phyloP scores from a whole-genome alignment of 1,140 invertebrate species.

The Laodelphax striatellus region DNA sequence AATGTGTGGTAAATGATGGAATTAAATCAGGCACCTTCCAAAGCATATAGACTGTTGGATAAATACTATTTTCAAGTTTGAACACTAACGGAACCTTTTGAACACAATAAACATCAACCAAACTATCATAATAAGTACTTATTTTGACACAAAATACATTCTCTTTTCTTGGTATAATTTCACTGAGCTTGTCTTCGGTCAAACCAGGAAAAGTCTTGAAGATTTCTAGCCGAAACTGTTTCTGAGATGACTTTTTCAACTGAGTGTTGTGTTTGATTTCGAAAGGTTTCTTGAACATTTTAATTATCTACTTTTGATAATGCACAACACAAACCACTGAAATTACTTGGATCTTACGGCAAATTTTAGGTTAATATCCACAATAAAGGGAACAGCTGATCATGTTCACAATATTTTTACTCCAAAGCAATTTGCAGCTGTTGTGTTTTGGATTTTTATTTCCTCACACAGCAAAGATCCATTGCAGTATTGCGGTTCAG shows the following conservation, averaged over 20 bases:
- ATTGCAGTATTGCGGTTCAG: no score
- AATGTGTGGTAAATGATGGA: constrained; percentile 57
- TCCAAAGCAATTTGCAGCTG: no score
- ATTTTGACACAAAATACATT: constrained; percentile 60
- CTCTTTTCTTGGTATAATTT: constrained; percentile 61
- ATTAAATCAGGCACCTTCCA: constrained; percentile 68
- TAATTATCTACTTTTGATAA: no score
- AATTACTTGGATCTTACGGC: no score
- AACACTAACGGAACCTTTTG: constrained; percentile 68
- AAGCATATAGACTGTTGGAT: constrained; percentile 72
- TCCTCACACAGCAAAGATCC: no score
- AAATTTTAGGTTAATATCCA: no score
- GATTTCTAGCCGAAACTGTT: constrained; percentile 50
- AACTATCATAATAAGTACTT: constrained; percentile 48
- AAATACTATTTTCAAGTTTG: constrained; percentile 42
- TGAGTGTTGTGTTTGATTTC: neutral
- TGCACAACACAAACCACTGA: no score
- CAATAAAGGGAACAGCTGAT: no score
- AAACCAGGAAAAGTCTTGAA: constrained; percentile 48
- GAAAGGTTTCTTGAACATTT: neutral
- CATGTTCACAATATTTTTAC: no score
- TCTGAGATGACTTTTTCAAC: constrained; percentile 33
- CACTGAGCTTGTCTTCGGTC: constrained; percentile 47
- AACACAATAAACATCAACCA: constrained; percentile 54
- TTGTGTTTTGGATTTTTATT: no score